phyloP scores from a whole-genome alignment of 2,888 invertebrate species.

The Eupithecia dodoneata region DNA sequence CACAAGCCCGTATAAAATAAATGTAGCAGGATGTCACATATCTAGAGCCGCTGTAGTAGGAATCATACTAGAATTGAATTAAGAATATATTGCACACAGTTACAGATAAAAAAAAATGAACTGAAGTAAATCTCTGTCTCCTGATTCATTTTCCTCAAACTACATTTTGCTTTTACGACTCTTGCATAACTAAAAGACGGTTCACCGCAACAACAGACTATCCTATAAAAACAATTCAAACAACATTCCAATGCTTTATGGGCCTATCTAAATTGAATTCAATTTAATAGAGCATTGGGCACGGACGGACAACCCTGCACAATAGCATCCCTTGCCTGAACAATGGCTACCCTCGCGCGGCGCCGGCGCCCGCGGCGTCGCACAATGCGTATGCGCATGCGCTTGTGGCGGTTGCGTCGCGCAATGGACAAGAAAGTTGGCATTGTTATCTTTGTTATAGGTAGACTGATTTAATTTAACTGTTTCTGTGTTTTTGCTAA shows the following conservation, averaged over 20 bases:
- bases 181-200: background rate
- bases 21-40: background rate
- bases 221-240: background rate
- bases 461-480: background rate
- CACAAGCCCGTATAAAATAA: background rate
- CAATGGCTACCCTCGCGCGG: background rate
- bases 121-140: background rate
- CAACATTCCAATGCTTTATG: background rate
- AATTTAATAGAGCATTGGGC: background rate
- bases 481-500: background rate
- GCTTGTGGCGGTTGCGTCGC: background rate
- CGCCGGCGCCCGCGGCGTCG: constrained; percentile 1
- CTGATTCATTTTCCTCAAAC: background rate
- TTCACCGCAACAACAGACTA: background rate
- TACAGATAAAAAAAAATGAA: background rate
- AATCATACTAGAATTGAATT: no score
- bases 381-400: background rate
- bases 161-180: background rate
- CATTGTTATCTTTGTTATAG: background rate
- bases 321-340: constrained; percentile 6
- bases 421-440: background rate
- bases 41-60: no score
- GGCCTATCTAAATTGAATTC: background rate
- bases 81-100: no score
- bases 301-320: background rate